Evolutionary conservation across 2,888 invertebrate species (phyloP).

Genomic region (Tetheella fluctuosa): DNA sequence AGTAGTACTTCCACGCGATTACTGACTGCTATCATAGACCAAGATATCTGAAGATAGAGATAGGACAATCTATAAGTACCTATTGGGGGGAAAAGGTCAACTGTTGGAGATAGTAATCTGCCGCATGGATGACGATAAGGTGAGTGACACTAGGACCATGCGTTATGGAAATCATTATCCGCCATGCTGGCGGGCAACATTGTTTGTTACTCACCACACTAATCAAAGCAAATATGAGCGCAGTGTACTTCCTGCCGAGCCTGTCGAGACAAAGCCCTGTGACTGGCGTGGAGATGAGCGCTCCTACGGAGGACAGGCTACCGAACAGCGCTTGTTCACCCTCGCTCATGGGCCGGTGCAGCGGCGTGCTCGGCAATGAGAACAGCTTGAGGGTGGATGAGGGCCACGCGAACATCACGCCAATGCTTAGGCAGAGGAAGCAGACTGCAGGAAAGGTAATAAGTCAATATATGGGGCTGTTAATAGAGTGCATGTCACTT

Average conservation of each 20-base stretch:
- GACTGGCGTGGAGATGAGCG: conserved; percentile 53
- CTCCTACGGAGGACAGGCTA: conserved; percentile 61
- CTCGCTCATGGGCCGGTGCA: conserved; percentile 60
- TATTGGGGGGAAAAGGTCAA: too few relatives aligned
- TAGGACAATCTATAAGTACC: too few relatives aligned
- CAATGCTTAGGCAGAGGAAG: conserved; percentile 55
- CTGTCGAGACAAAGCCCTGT: conserved; percentile 49
- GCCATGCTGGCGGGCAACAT: too few relatives aligned
- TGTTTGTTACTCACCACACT: conserved; percentile 61
- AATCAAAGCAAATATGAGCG: conserved; percentile 40
- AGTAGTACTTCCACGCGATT: conserved; percentile 57
- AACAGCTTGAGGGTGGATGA: conserved; percentile 62
- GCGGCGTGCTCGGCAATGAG: conserved; percentile 57
- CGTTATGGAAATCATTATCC: too few relatives aligned
- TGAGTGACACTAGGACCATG: too few relatives aligned
- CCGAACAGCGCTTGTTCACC: conserved; percentile 58
- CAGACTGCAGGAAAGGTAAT: conserved; percentile 49
- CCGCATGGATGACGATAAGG: too few relatives aligned
- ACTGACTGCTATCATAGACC: conserved; percentile 51
- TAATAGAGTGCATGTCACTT: too few relatives aligned
- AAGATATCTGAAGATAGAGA: conserved; percentile 51
- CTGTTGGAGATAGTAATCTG: too few relatives aligned
- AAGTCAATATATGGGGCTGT: too few relatives aligned
- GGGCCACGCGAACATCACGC: conserved; percentile 64
- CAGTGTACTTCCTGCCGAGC: conserved; percentile 56